phyloP scores from a whole-genome alignment of 2,113 vertebrate species.

The Morone chrysops region DNA sequence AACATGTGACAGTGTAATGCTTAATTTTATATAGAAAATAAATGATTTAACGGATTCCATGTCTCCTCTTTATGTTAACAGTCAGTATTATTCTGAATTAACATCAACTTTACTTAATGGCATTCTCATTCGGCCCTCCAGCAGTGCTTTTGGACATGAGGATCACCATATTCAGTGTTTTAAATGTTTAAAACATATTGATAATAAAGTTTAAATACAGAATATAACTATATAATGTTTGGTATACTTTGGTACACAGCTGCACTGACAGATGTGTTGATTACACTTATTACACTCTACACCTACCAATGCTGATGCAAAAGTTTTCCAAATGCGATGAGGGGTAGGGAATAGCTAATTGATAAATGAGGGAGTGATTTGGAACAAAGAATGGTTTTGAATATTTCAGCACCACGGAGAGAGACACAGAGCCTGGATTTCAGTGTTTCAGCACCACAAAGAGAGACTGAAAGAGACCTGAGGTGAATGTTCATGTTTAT shows the following conservation, averaged over 20 bases:
- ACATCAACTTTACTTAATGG: not conserved
- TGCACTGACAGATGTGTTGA: not conserved
- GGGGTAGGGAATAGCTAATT: too few species aligned
- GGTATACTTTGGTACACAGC: not conserved
- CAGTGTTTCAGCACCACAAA: not conserved
- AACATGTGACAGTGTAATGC: not conserved
- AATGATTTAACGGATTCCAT: not conserved
- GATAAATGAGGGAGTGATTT: not conserved
- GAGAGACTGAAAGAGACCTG: not conserved
- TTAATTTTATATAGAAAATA: not conserved
- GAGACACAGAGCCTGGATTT: not conserved
- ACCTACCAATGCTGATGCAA: not conserved
- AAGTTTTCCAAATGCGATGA: not conserved
- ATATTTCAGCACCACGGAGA: conserved; percentile 34
- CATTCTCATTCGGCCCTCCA: not conserved
- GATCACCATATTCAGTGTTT: not conserved
- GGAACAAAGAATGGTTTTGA: not conserved
- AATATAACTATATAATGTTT: not conserved
- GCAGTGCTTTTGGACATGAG: not conserved
- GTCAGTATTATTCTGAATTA: not conserved
- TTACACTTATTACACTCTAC: not conserved
- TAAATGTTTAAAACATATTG: not conserved
- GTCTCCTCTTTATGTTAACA: not conserved
- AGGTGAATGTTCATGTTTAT: not conserved
- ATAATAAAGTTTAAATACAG: not conserved